A percentile compares a stretch with the other conserved stretches of the same genome.
These are phyloP conservation scores for Sorex araneus DNA, from an alignment of 2,113 vertebrate genomes.

Conservation along the genomic window DNA sequence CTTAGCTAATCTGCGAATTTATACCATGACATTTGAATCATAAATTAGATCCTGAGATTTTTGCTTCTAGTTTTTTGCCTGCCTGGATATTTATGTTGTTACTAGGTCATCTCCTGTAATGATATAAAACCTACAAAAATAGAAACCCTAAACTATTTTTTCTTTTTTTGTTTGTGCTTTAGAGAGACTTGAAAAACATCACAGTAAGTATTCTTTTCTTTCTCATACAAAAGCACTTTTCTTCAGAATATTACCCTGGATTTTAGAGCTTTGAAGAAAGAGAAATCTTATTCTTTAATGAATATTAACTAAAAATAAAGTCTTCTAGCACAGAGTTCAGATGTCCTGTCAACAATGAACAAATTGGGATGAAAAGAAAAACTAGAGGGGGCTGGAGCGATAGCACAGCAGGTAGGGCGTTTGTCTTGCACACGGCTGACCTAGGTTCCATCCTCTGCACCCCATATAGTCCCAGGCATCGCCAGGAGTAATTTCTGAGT, in stretches of 20 bases:
- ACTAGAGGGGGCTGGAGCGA: too few relatives aligned
- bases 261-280: constrained; percentile 23
- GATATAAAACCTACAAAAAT: constrained; percentile 7
- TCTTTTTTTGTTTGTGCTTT: constrained; percentile 32
- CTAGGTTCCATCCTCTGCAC: too few relatives aligned
- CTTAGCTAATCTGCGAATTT: too few relatives aligned
- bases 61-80: neutral
- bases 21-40: too few relatives aligned
- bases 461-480: too few relatives aligned
- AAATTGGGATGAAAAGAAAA: neutral
- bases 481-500: too few relatives aligned
- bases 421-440: too few relatives aligned
- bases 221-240: constrained; percentile 18
- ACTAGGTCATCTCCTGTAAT: neutral
- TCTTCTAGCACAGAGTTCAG: neutral
- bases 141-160: constrained; percentile 37
- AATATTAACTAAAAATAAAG: neutral
- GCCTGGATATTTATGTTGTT: neutral
- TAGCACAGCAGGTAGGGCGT: too few relatives aligned
- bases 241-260: neutral
- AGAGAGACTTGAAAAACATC: constrained; percentile 12
- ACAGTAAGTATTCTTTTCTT: constrained; percentile 64
- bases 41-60: too few relatives aligned
- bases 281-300: neutral
- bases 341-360: neutral